Percentiles rank a stretch among this genome's conserved stretches.
Conservation (phyloP, 2,113 vertebrate genomes). For the Aix galericulata region DNA sequence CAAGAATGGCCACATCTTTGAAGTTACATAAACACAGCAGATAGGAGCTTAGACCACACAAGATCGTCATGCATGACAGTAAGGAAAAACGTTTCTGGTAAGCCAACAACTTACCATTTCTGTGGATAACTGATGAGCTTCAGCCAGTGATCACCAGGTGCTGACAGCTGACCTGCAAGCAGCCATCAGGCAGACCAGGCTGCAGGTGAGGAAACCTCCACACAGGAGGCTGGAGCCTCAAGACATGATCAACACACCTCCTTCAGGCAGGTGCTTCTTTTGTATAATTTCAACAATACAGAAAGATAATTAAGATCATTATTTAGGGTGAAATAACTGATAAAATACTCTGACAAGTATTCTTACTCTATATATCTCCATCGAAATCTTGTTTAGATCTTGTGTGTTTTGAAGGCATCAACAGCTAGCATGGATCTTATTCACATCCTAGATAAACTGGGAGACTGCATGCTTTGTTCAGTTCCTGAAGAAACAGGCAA, state of each 20-base stretch:
- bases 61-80: not conserved
- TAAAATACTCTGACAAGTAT: not conserved
- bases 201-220: not conserved
- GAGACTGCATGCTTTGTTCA: not conserved
- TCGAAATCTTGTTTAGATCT: not conserved
- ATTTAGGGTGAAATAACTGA: not conserved
- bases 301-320: not conserved
- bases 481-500: not conserved
- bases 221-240: rapidly evolving
- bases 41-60: not conserved
- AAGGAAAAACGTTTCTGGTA: not conserved
- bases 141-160: rapidly evolving
- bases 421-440: not conserved
- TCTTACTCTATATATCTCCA: not conserved
- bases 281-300: not conserved
- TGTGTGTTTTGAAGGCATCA: not conserved
- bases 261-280: not conserved
- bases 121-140: not conserved
- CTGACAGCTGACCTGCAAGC: not conserved
- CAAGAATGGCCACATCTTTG: not conserved
- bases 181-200: rapidly evolving
- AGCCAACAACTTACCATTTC: not conserved
- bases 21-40: rapidly evolving
- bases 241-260: not conserved
- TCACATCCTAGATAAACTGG: not conserved